phyloP scores from a whole-genome alignment of 2,888 invertebrate species.

The Yponomeuta plumbellus region DNA sequence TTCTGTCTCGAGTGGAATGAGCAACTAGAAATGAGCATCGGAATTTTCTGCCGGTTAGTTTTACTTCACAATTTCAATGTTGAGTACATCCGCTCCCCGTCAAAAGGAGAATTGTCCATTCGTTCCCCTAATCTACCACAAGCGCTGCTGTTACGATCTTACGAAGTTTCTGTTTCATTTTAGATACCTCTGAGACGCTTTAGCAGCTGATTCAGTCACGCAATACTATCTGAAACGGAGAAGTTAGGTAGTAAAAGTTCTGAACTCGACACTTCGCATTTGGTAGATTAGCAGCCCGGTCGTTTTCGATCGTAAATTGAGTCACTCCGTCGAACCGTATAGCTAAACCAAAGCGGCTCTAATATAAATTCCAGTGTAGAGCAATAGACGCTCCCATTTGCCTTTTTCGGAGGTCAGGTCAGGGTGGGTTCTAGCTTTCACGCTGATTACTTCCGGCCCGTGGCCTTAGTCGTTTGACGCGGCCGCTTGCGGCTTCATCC shows the following conservation, averaged over 20 bases:
- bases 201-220: too few species aligned
- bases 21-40: constrained; percentile 13
- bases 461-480: constrained; percentile 21
- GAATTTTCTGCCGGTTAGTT: constrained; percentile 6
- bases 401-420: constrained; percentile 6
- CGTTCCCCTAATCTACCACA: not conserved
- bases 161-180: too few species aligned
- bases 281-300: not conserved
- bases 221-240: too few species aligned
- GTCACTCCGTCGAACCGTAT: not conserved
- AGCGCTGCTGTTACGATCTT: not conserved
- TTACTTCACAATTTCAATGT: not conserved
- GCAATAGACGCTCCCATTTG: constrained; percentile 1
- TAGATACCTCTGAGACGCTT: too few species aligned
- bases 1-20: constrained; percentile 20
- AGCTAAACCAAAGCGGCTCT: not conserved
- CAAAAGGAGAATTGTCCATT: not conserved
- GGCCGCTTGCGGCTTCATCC: not conserved
- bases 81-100: not conserved
- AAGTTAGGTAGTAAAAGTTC: too few species aligned
- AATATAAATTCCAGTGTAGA: not conserved
- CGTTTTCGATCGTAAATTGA: not conserved
- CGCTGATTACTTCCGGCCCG: constrained; percentile 45
- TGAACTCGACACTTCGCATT: too few species aligned
- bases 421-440: constrained; percentile 18